Base-by-base conservation (phyloP, 53 echinoderm and acorn worm species). In the Actinopyga echinites region DNA sequence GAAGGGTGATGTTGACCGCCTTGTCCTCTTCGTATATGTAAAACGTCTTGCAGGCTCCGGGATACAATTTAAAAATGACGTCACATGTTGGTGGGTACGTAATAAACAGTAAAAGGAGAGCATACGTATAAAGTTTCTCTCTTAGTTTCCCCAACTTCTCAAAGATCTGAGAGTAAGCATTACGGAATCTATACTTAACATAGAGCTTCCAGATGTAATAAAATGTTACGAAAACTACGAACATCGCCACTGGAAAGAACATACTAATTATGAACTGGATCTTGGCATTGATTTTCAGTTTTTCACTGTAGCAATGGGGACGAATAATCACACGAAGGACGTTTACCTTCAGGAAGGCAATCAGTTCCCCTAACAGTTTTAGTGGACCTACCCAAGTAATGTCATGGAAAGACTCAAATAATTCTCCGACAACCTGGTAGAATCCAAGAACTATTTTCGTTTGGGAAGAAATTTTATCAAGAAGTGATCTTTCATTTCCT, bases 41-140 rank as follows among this genome's bases (percentile, higher is more conserved):
- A 13, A 75, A 75, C 24, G 75, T 75, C 19, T 45, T 52, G 29
- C 75, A 75, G 40, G 75, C 49, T 28, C 52, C 53, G 1, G 75
- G 75, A 17, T 52, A 75, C 25, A 75, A 30, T n/a, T 43, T 53
- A 10, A 75, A 52, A 22, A 75, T 75, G n/a, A 53, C 29, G 1
- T 75, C 75, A 30, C 75, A 75, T 30, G 75, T 75, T 29, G 75
- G 75, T 12, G 75, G 75, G 23, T 75, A 75, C 24, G 75, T 75
- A n/a, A 75, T 28, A 53, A 75, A 75, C 54, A 75, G 26, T 17
- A 75, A 30, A 23, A 75, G 45, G 4, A 74, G 28, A 26, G 44
- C 74, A 42, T 38, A 73, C n/a, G 73, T 74, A 28, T 2, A 43
- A 15, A 74, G 29, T 13, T 28, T 74, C 9, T 22, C 15, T 52